A percentile compares a stretch with the other conserved stretches of the same genome.
Evolutionary conservation across 1,140 invertebrate genomes (phyloP).

Genomic region (Mya arenaria): DNA sequence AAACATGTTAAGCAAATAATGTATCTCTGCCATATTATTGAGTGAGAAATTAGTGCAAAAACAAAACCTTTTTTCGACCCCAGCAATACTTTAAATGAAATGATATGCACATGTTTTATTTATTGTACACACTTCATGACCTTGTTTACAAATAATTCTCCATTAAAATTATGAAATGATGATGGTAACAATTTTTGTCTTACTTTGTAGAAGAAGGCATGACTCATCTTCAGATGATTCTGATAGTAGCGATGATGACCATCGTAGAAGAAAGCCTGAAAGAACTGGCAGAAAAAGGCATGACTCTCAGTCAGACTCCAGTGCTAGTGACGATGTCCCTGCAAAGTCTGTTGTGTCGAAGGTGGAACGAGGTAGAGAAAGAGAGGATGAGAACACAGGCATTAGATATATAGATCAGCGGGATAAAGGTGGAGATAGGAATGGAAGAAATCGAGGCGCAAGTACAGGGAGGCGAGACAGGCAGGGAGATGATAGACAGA

Average conservation of each 20-base stretch:
- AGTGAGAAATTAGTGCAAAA: too few relatives aligned
- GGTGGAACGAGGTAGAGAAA: neutral
- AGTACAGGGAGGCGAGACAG: neutral
- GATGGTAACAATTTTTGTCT: too few relatives aligned
- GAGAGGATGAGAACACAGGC: neutral
- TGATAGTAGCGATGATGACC: constrained; percentile 11
- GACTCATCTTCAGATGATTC: constrained; percentile 15
- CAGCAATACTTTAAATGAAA: too few relatives aligned
- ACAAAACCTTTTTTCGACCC: too few relatives aligned
- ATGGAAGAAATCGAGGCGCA: neutral
- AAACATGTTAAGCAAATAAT: too few relatives aligned
- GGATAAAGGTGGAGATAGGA: neutral
- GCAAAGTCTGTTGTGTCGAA: constrained; percentile 28
- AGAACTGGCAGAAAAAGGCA: neutral
- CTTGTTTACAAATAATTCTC: too few relatives aligned
- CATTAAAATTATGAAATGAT: too few relatives aligned
- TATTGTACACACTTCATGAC: too few relatives aligned
- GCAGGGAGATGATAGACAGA: neutral
- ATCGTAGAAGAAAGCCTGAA: neutral
- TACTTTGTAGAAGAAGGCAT: constrained; percentile 35
- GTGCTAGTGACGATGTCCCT: constrained; percentile 6
- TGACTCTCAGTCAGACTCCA: constrained; percentile 18
- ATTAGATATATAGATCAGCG: neutral
- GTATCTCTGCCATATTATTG: too few relatives aligned
- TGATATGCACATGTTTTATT: too few relatives aligned